A percentile compares a stretch with the other conserved stretches of the same genome.
Conservation (phyloP, 2,113 vertebrate genomes). For the Amazona guildingii region DNA sequence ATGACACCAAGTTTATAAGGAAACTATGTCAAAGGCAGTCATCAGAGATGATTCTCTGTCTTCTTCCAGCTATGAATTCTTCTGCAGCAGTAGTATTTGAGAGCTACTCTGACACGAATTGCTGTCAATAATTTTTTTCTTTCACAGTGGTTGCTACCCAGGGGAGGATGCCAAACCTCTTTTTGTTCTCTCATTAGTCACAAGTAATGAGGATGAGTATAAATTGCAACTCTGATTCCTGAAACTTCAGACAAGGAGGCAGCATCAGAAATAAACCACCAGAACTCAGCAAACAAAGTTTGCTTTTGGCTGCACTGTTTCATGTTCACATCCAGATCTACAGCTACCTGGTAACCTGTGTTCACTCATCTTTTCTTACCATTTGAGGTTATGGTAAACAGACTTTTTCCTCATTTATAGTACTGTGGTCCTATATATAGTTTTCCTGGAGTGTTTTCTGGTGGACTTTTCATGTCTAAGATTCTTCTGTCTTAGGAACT, state of each 20-base stretch:
- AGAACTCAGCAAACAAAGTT: neutral
- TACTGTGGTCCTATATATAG: accelerated
- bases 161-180: neutral
- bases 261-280: neutral
- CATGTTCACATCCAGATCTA: neutral
- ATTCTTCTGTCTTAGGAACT: neutral
- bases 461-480: neutral
- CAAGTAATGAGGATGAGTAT: neutral
- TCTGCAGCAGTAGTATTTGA: neutral
- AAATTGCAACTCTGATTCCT: neutral
- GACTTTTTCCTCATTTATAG: neutral
- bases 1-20: neutral
- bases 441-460: neutral
- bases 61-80: neutral
- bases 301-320: accelerated
- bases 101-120: neutral
- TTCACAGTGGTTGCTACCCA: neutral
- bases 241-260: neutral
- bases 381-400: neutral
- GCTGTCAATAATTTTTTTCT: neutral
- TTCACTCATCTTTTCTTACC: neutral
- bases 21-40: neutral
- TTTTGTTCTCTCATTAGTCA: slow-evolving; percentile 1
- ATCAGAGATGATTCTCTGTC: neutral
- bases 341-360: neutral